Evolutionary conservation across 1,140 invertebrate genomes (phyloP).

Genomic region (Hyles vespertilio): DNA sequence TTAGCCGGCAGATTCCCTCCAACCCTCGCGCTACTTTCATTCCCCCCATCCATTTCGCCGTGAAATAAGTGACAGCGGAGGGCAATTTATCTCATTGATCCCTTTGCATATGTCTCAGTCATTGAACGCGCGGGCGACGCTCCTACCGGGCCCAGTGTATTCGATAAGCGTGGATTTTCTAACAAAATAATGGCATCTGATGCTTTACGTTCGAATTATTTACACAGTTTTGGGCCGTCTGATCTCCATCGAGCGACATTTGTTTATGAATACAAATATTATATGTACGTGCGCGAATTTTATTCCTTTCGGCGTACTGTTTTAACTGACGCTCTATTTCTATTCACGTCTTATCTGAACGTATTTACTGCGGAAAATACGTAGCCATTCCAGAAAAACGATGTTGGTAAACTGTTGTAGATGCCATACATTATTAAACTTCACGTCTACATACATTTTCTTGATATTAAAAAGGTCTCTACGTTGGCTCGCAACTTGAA

Average conservation of each 20-base stretch:
- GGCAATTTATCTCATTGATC: constrained; percentile 67
- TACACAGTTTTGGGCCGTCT: constrained; percentile 29
- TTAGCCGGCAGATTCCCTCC: constrained; percentile 29
- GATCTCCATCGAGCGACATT: constrained; percentile 27
- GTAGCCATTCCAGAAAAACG: too few species aligned
- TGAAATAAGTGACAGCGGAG: constrained; percentile 51
- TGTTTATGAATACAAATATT: constrained; percentile 24
- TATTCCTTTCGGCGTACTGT: background rate
- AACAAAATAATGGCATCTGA: constrained; percentile 34
- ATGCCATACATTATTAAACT: too few species aligned
- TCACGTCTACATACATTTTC: too few species aligned
- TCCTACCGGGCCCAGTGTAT: constrained; percentile 25
- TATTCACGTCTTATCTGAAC: too few species aligned
- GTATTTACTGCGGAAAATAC: too few species aligned
- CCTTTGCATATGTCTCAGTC: constrained; percentile 65
- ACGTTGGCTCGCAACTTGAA: too few species aligned
- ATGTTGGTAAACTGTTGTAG: too few species aligned
- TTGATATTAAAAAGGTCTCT: too few species aligned
- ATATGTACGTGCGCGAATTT: constrained; percentile 9
- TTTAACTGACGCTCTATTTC: too few species aligned
- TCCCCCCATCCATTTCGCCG: constrained; percentile 32
- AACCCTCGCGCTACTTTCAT: constrained; percentile 18
- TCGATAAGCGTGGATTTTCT: constrained; percentile 43
- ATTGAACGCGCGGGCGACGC: constrained; percentile 32
- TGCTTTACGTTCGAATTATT: constrained; percentile 33